Evolutionary conservation across 2,888 invertebrate species (phyloP).

Genomic region (Charanyca ferruginea): DNA sequence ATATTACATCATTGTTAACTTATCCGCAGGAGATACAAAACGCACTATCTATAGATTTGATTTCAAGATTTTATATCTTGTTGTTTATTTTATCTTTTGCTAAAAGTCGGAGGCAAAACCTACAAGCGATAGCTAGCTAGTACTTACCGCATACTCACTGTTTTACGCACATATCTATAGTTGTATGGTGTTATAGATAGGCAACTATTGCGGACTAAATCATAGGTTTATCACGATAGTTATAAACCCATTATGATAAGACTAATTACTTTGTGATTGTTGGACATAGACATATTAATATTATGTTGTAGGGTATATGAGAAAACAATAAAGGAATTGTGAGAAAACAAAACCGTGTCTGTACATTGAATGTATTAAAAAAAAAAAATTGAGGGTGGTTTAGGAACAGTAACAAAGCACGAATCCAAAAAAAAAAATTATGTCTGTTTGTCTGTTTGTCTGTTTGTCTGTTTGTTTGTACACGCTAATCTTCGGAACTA

Average conservation of each 20-base stretch:
- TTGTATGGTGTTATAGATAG: conserved; percentile 1
- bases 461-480: too few species aligned
- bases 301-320: neutral
- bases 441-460: too few species aligned
- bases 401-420: too few species aligned
- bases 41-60: conserved; percentile 11
- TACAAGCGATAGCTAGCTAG: neutral
- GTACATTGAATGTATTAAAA: too few species aligned
- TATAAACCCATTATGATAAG: conserved; percentile 1
- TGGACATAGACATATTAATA: neutral
- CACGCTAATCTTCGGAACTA: too few species aligned
- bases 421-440: too few species aligned
- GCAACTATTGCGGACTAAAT: conserved; percentile 2
- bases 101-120: neutral
- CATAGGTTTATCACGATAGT: conserved; percentile 7
- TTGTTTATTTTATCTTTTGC: neutral
- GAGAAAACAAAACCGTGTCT: too few species aligned
- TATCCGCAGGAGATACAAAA: conserved; percentile 7
- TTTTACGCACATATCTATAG: conserved; percentile 22
- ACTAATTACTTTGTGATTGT: neutral
- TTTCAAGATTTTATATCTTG: conserved; percentile 2
- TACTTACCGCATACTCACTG: neutral
- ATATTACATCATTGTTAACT: neutral
- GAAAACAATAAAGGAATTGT: neutral
- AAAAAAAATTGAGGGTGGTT: too few species aligned